Base-by-base conservation (phyloP, 2,888 invertebrate genomes). In the Diarsia brunnea region DNA sequence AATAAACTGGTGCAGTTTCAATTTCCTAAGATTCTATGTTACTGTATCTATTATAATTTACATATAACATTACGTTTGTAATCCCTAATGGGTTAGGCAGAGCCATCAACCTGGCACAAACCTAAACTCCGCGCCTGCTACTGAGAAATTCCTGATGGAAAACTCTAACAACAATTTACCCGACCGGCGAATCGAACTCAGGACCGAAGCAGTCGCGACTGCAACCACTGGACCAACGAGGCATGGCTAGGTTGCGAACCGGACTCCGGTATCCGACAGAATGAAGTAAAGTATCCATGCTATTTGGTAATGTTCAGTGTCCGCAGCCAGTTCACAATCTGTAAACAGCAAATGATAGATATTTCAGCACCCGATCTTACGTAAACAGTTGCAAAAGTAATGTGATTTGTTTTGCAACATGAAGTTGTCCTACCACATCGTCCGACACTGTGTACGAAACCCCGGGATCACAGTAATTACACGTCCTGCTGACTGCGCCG, bases 401-500 rank as follows among this genome's bases (percentile, higher is more conserved):
- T 16, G 16, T 11, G 11, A 8, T 19, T 5, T n/a, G n/a, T 12
- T 38, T 10, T 65, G 1, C 47, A 55, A 31, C n/a, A 4, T 16
- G n/a, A 7, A 65, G 12, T 82, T 85, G 61, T n/a, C 1, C 21
- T 69, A 73, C 84, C 83, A 66, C 11, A 21, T 1, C 10, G 14
- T 0, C 7, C 19, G 7, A 0, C n/a, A 73, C 86, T 77, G n/a
- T 72, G 72, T 14, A 27, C 68, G 27, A 47, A 63, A 69, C 24
- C 63, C 72, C 43, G 60, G 68, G 66, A 63, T 55, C 61, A 60
- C 73, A 80, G 78, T 85, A 87, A 88, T 87, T 87, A 87, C 87
- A 84, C 83, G 87, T 88, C 84, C 74, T 84, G 83, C 89, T 87
- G 87, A 88, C 88, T 85, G 65, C 38, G 61, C 71, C 60, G 69